phyloP scores from a whole-genome alignment of 2,113 vertebrate species.

The Anarhynchus alexandrinus region DNA sequence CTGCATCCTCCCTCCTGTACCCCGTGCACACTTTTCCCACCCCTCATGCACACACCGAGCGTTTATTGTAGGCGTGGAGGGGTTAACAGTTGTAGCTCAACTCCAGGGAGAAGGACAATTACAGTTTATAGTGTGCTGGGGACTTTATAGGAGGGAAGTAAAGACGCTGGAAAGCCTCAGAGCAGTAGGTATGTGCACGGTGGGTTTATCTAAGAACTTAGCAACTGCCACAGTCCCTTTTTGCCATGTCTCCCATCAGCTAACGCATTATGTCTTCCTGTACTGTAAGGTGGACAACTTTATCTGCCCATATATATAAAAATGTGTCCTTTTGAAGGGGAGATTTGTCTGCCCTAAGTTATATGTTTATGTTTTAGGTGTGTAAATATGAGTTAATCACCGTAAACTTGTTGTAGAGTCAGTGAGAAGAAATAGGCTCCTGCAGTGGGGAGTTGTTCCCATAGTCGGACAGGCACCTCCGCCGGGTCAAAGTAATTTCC shows the following conservation, averaged over 20 bases:
- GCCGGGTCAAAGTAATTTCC: neutral
- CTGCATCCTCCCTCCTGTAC: neutral
- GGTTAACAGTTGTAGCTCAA: neutral
- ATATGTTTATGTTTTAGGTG: neutral
- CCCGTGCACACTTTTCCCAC: neutral
- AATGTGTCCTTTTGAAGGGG: neutral
- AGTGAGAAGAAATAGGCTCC: neutral
- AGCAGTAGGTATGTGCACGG: neutral
- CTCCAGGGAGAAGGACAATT: neutral
- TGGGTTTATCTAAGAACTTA: neutral
- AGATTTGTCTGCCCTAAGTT: neutral
- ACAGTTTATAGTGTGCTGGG: neutral
- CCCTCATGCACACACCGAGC: rapidly evolving
- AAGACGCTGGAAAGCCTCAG: neutral
- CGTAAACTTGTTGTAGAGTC: neutral
- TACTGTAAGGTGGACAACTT: neutral
- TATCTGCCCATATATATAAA: rapidly evolving
- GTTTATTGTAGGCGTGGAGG: neutral
- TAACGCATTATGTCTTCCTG: too few species aligned
- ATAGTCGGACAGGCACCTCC: neutral
- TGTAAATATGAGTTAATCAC: neutral
- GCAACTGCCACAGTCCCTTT: rapidly evolving
- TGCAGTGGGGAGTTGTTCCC: neutral
- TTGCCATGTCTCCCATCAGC: neutral
- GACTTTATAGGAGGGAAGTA: neutral